Percentiles rank a stretch among this genome's conserved stretches.
Evolutionary conservation across 2,797 vertebrate species (phyloP).

Genomic region (Rhinella marina): DNA sequence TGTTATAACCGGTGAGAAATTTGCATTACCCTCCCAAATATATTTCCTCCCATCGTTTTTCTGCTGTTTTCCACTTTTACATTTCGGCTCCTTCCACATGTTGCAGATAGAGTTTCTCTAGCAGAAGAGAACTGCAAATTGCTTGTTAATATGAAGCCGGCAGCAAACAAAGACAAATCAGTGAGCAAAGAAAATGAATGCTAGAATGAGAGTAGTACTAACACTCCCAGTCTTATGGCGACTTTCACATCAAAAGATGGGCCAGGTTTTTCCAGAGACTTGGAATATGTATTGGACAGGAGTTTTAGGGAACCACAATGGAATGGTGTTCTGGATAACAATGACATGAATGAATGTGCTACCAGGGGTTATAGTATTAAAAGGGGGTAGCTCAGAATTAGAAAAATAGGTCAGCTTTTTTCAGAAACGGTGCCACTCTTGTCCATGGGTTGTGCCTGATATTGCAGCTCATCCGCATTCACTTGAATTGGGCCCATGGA

Average conservation of each 20-base stretch:
- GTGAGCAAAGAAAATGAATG: constrained; percentile 49
- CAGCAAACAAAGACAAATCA: constrained; percentile 52
- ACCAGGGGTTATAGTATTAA: not conserved
- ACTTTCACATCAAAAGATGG: constrained; percentile 18
- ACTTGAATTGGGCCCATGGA: not conserved
- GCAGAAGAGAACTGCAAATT: constrained; percentile 56
- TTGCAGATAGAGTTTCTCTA: constrained; percentile 56
- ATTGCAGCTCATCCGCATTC: not conserved
- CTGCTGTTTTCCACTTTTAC: constrained; percentile 48
- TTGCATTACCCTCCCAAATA: constrained; percentile 50
- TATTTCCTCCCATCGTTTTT: constrained; percentile 44
- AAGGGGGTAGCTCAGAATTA: not conserved
- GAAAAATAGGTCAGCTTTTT: not conserved
- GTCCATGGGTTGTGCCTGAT: not conserved
- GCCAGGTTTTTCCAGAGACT: not conserved
- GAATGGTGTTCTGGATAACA: not conserved
- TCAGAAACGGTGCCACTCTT: no score
- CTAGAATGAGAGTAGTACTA: constrained; percentile 8
- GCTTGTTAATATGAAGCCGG: constrained; percentile 61
- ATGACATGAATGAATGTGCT: not conserved
- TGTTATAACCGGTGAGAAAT: constrained; percentile 53
- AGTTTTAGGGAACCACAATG: not conserved
- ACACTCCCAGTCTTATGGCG: not conserved
- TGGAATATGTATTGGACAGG: not conserved
- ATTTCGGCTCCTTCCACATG: constrained; percentile 55